Base-by-base conservation (phyloP, 1,140 invertebrate species). In the Diprion similis region DNA sequence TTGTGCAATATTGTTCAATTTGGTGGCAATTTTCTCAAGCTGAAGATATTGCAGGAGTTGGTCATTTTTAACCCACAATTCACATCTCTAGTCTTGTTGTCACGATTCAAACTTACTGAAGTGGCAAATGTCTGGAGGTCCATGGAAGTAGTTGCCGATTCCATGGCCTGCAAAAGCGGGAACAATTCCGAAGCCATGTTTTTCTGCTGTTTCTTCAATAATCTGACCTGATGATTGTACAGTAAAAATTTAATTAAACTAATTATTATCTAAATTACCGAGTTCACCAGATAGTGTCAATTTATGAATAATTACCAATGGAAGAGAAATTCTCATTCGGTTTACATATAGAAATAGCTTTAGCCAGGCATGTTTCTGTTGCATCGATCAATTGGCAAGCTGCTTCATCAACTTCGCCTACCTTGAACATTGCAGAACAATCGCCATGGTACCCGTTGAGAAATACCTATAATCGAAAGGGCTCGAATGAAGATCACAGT, bases 111-210 rank as follows among this genome's bases (percentile, higher is more conserved):
- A 81, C 83, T 81, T 89, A 94, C 93, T 84, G 77, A 90, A 91
- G 83, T 98, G 96, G 82, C 91, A 93, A 77, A 99, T 96, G 79
- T 97, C 94, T 19, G 97, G 97, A 3, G 93, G 92, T 8, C 95
- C 96, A 88, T 99, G 97, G 84, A 99, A 98, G 84, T 96, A 96
- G 75, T 86, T 86, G 0, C 97, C 97, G 81, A 99, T 98, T 0
- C 97, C 97, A 90, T 99, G 97, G 0, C 97, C 97, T 78, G 93
- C 91, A 84, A 98, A 96, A 51, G 90, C 89, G 11, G 94, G 94
- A 65, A 98, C 87, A 9, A 98, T 92, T 76, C 88, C 89, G 48
- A 92, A 92, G 0, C 92, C 91, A 68, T 91, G 84, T 73, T 89
- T 84, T 71, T 89, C 85, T 15, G 95, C 95, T 76, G 89, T 89